Evolutionary conservation across 2,888 invertebrate species (phyloP), one percentile per base, ranked within the genome.

Genomic region (Meteorus cinctellus): DNA sequence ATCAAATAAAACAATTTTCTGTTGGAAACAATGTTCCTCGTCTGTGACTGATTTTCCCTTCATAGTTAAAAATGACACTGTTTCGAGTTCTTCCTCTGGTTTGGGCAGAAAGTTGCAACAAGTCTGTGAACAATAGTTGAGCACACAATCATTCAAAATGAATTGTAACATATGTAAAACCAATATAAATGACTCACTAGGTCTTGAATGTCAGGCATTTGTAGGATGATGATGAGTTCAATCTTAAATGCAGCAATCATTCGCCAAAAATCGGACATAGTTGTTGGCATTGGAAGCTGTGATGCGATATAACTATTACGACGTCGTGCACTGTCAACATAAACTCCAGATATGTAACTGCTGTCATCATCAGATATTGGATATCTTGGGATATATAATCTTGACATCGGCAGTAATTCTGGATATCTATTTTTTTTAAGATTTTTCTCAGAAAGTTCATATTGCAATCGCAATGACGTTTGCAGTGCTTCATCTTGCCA

Each of bases 191-290:
- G n/a, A 81, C 82, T 80, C 82, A 90, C 90, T 65, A 86, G 68
- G 77, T 91, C 88, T 2, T 85, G 79, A 19, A 80, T 69, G 79
- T 89, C 83, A 8, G 89, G 85, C 16, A 84, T 84, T 75, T 91
- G 90, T 12, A 91, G 79, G 51, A 89, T 87, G 2, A 91, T 81
- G 36, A 91, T 86, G 0, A 89, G 83, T 62, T 86, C 84, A 16
- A 88, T 82, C 70, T 89, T 84, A 41, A 88, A 84, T 73, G 91
- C 90, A 2, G 85, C 82, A 0, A 91, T 81, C 84, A 91, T 83
- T 78, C 91, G 86, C 91, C 91, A 91, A 77, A 91, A 91, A 82
- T 91, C 91, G 6, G 84, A 86, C 2, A 90, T 72, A 2, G 91
- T 91, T n/a, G 86, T 84, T 1, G 88, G 88, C 79, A 91, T 73